Percentiles rank a stretch among this genome's conserved stretches.
Evolutionary conservation across 2,888 invertebrate genomes (phyloP).

Genomic region (Ischnura elegans): DNA sequence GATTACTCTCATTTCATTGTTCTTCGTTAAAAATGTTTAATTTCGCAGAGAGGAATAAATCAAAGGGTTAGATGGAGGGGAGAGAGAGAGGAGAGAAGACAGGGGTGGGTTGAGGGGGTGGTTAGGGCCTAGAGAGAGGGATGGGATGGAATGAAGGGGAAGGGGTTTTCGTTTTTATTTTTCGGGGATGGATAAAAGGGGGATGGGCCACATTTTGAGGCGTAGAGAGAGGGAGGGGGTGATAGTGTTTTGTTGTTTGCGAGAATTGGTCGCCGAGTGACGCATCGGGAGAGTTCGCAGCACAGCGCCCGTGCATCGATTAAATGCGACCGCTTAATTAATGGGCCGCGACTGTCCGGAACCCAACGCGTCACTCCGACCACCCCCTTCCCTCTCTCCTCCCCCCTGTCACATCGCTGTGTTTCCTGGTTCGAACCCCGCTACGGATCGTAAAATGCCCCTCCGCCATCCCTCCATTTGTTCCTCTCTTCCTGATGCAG

Average conservation of each 20-base stretch:
- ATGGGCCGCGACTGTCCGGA: conserved; percentile 27
- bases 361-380: neutral
- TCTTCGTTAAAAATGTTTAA: conserved; percentile 31
- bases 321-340: conserved; percentile 38
- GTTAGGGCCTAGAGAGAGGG: too few relatives aligned
- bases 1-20: conserved; percentile 38
- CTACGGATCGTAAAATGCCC: neutral
- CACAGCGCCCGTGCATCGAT: neutral
- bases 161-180: too few relatives aligned
- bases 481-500: neutral
- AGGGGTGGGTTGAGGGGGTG: neutral
- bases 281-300: neutral
- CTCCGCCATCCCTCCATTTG: neutral
- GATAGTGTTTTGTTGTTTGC: neutral
- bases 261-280: conserved; percentile 11
- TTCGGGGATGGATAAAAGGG: neutral
- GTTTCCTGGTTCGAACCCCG: conserved; percentile 24
- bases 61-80: neutral
- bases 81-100: neutral
- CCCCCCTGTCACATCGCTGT: neutral
- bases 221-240: neutral
- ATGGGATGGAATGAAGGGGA: too few relatives aligned
- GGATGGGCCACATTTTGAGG: neutral
- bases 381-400: neutral
- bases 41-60: conserved; percentile 35